phyloP scores from a whole-genome alignment of 2,113 vertebrate genomes.

The Caretta caretta region DNA sequence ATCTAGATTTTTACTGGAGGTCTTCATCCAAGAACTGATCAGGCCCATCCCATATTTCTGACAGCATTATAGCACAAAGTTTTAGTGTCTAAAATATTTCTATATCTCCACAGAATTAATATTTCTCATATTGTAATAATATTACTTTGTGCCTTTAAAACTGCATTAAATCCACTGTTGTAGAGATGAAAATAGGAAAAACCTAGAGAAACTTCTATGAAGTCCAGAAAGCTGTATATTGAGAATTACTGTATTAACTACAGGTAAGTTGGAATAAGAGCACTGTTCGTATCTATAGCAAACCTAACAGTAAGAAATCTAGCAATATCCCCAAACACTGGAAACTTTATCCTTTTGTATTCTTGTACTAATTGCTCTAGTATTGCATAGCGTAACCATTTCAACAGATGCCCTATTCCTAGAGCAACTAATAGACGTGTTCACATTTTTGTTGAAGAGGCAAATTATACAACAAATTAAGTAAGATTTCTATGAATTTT shows the following conservation, averaged over 20 bases:
- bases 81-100: neutral
- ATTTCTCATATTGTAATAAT: too few species aligned
- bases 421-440: slow-evolving; percentile 33
- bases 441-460: slow-evolving; percentile 50
- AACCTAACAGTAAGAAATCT: neutral
- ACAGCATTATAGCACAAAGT: neutral
- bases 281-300: neutral
- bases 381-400: slow-evolving; percentile 6
- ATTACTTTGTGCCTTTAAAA: neutral
- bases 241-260: neutral
- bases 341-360: neutral
- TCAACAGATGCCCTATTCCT: slow-evolving; percentile 9
- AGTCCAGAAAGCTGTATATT: neutral
- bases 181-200: neutral
- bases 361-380: slow-evolving; percentile 17
- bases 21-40: neutral
- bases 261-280: neutral
- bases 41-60: neutral
- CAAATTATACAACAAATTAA: slow-evolving; percentile 64
- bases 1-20: neutral
- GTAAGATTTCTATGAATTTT: slow-evolving; percentile 39
- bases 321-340: neutral
- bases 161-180: neutral
- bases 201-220: neutral
- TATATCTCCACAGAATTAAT: too few species aligned